phyloP scores from a whole-genome alignment of 2,113 vertebrate species.

The Elephantulus edwardii region DNA sequence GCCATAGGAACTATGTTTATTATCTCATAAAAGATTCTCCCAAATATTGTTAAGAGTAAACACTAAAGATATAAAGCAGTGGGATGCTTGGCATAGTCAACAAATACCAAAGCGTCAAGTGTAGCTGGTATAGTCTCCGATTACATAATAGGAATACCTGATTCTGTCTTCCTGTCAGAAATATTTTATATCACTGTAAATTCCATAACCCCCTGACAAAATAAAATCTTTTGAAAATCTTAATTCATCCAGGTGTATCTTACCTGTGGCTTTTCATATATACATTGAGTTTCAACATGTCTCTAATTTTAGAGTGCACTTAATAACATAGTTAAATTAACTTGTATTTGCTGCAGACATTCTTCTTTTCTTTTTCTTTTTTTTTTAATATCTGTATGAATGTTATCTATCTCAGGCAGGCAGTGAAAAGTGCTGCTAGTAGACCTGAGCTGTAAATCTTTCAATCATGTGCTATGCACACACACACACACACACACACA shows the following conservation, averaged over 20 bases:
- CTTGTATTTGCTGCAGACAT: constrained; percentile 60
- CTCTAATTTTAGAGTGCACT: constrained; percentile 65
- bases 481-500: too few species aligned
- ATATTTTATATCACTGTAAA: not conserved
- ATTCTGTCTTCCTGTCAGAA: not conserved
- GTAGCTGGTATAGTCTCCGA: too few species aligned
- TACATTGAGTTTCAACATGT: constrained; percentile 71
- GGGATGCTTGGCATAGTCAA: too few species aligned
- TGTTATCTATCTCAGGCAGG: constrained; percentile 50
- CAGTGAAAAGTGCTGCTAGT: not conserved
- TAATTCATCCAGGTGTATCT: constrained; percentile 57
- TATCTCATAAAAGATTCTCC: too few species aligned
- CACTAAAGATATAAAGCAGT: too few species aligned
- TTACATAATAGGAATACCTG: too few species aligned
- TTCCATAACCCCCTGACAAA: not conserved
- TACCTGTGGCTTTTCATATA: constrained; percentile 50
- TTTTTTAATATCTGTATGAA: constrained; percentile 55
- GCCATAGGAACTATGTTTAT: too few species aligned
- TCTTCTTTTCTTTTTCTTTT: not conserved
- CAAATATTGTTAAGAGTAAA: too few species aligned
- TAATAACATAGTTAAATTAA: constrained; percentile 72
- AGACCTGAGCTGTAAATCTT: not conserved
- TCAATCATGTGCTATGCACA: not conserved
- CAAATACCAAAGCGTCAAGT: too few species aligned
- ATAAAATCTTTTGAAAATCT: constrained; percentile 69